These are phyloP conservation scores for Alligator mississippiensis DNA, from an alignment of 2,113 vertebrate species.

Conservation along the genomic window DNA sequence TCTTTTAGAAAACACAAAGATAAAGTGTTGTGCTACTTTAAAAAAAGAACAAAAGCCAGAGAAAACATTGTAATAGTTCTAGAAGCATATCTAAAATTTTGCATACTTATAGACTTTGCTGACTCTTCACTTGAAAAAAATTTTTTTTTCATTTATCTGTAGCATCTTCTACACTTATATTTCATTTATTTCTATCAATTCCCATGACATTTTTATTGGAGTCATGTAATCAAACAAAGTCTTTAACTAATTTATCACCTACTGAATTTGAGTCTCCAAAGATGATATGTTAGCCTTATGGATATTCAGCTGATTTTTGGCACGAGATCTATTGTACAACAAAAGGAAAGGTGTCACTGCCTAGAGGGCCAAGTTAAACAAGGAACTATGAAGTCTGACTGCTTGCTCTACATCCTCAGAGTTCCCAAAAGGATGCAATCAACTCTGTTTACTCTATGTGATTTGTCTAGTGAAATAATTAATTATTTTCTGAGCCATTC, in stretches of 20 bases:
- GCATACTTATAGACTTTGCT: background rate
- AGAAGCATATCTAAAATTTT: background rate
- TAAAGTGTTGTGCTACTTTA: background rate
- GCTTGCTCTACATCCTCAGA: background rate
- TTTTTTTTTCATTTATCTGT: background rate
- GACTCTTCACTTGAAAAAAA: background rate
- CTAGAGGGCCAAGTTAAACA: background rate
- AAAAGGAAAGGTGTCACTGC: background rate
- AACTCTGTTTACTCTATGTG: background rate
- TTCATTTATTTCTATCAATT: background rate
- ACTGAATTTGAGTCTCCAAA: background rate
- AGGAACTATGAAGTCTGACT: background rate
- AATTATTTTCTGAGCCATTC: rapidly evolving
- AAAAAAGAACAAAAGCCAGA: background rate
- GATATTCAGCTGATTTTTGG: background rate
- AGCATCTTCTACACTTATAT: background rate
- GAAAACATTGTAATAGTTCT: background rate
- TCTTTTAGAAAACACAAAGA: background rate
- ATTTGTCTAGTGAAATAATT: background rate
- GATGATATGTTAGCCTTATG: background rate
- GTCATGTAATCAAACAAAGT: background rate
- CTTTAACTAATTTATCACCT: background rate
- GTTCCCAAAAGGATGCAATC: background rate
- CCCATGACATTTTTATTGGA: background rate
- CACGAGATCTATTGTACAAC: background rate